Conservation (phyloP, 1,140 invertebrate species). For the Zaprionus taronus region DNA sequence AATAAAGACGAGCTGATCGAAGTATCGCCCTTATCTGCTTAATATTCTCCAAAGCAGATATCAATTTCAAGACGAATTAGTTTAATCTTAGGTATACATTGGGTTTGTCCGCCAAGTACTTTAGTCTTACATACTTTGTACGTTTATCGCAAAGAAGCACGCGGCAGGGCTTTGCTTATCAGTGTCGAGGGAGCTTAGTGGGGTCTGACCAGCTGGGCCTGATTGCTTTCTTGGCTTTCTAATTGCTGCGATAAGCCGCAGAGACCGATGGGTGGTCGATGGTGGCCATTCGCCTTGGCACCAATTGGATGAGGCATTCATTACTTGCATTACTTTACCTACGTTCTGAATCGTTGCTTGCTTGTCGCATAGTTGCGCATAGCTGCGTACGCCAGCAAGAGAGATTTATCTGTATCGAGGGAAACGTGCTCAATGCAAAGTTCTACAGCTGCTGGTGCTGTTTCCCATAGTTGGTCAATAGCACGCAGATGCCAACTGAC, state of each 20-base stretch:
- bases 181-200: background rate
- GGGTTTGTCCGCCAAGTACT: background rate
- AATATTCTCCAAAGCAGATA: background rate
- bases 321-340: slow-evolving; percentile 18
- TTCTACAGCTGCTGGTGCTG: slow-evolving; percentile 28
- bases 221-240: slow-evolving; percentile 49
- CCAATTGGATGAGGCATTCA: slow-evolving; percentile 30
- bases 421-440: slow-evolving; percentile 42
- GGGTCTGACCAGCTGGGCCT: slow-evolving; percentile 18
- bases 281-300: slow-evolving; percentile 34
- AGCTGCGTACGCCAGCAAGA: slow-evolving; percentile 20
- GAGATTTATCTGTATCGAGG: slow-evolving; percentile 35
- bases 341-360: slow-evolving; percentile 25
- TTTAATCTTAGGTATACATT: background rate
- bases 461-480: slow-evolving; percentile 50
- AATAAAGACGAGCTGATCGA: too few relatives aligned
- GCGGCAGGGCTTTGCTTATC: slow-evolving; percentile 43
- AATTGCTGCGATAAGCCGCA: slow-evolving; percentile 37
- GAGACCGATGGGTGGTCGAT: slow-evolving; percentile 13
- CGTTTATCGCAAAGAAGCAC: slow-evolving; percentile 12
- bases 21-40: too few relatives aligned
- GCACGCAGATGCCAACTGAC: slow-evolving; percentile 56
- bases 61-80: background rate
- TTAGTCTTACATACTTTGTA: background rate
- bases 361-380: slow-evolving; percentile 54